Base-by-base conservation (phyloP, 92 coral and sea anemone species). In the Micromussa lordhowensis region DNA sequence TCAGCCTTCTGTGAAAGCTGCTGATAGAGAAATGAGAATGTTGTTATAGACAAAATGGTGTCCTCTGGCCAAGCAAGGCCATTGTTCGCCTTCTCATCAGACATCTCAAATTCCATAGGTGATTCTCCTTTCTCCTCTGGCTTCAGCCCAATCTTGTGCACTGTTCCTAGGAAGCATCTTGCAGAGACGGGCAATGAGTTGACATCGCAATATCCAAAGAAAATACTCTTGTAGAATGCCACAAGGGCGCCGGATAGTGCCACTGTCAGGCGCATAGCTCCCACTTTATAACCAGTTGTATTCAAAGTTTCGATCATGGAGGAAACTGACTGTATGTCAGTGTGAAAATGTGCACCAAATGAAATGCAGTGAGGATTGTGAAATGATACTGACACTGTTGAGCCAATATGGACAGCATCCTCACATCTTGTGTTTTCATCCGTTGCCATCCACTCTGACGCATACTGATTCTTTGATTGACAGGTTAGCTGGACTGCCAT, bases 261-360 rank as follows among this genome's bases (percentile, higher is more conserved):
- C 53, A 94, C 89, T 10, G 98, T 95, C 4, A 95, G 76, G 55
- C 88, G 87, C 28, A 93, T 82, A 22, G 98, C 96, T 31, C 83
- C 84, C 6, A 73, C 84, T 16, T 28, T 71, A 29, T 92, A 57
- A n/a, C 92, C 91, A 38, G 87, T 58, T 9, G 86, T 66, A 76
- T 85, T 31, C 83, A 95, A 66, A 24, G 98, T 92, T 53, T 95
- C 93, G n/a, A 95, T 85, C 35, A 95, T 82, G 22, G 93, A 92
- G 78, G 95, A 95, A 85, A 91, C 78, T 14, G 94, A 87, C 22
- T 91, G 92, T 10, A 94, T 88, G 36, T 94, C 96, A 48, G 91
- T 82, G 34, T 80, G 44, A 1, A 51, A 85, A 26, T 74, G 66
- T 19, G 92, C 83, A 53, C 98, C 95, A 77, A 91, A 86, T 5